Conservation (phyloP, 2,888 invertebrate genomes). For the Zhengitettix transpicula region DNA sequence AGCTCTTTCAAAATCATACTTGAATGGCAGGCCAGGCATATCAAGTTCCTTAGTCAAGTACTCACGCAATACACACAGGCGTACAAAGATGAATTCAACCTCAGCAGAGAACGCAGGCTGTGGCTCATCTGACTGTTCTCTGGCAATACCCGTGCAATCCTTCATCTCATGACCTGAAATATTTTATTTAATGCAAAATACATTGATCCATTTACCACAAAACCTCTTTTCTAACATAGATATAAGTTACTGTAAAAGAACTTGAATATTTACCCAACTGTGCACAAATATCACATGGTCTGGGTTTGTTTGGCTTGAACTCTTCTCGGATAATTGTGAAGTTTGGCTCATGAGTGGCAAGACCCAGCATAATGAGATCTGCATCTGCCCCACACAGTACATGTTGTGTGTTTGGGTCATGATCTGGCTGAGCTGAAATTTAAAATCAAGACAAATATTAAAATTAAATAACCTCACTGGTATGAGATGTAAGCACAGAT, state of each 20-base stretch:
- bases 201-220: too few relatives aligned
- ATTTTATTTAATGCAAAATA: too few relatives aligned
- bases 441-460: conserved; percentile 5
- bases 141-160: conserved; percentile 64
- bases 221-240: background rate
- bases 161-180: conserved; percentile 76
- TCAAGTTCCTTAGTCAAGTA: conserved; percentile 76
- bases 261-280: conserved; percentile 38
- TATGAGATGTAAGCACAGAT: background rate
- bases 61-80: conserved; percentile 83
- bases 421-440: conserved; percentile 67
- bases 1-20: conserved; percentile 86
- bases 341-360: conserved; percentile 97
- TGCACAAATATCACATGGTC: conserved; percentile 91
- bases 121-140: conserved; percentile 38
- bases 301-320: conserved; percentile 91
- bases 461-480: background rate
- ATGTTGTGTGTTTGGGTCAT: conserved; percentile 96
- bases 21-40: conserved; percentile 87
- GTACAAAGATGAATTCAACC: conserved; percentile 79
- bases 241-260: conserved; percentile 1
- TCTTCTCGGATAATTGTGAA: conserved; percentile 98
- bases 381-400: conserved; percentile 97
- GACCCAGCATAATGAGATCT: conserved; percentile 93
- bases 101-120: conserved; percentile 48